phyloP scores from a whole-genome alignment of 2,888 invertebrate genomes.

The Meganola albula region DNA sequence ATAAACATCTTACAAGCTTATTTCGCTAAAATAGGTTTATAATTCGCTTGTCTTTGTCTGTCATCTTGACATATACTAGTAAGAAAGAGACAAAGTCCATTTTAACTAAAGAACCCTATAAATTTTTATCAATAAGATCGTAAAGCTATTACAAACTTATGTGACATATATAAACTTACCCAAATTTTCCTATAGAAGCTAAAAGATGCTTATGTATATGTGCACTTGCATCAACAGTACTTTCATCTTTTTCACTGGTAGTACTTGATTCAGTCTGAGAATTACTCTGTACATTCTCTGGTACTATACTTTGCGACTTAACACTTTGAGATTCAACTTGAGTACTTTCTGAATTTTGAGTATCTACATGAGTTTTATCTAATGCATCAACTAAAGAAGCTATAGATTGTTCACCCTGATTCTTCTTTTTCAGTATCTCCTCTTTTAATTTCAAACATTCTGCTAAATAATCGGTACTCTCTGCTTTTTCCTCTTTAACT shows the following conservation, averaged over 20 bases:
- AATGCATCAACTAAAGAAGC: constrained; percentile 55
- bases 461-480: constrained; percentile 48
- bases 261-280: neutral
- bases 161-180: constrained; percentile 53
- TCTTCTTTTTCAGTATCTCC: constrained; percentile 52
- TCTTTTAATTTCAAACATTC: constrained; percentile 64
- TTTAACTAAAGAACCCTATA: too few relatives aligned
- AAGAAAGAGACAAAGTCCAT: too few relatives aligned
- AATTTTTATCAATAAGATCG: constrained; percentile 18
- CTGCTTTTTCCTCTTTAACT: constrained; percentile 34
- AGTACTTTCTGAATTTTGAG: constrained; percentile 12
- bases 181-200: constrained; percentile 82
- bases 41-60: too few relatives aligned
- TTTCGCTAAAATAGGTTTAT: too few relatives aligned
- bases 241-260: neutral
- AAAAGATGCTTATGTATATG: constrained; percentile 75
- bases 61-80: too few relatives aligned
- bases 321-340: constrained; percentile 5
- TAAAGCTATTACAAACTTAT: constrained; percentile 3
- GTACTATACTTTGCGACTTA: constrained; percentile 1
- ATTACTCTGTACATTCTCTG: neutral
- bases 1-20: too few relatives aligned
- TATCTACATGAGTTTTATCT: constrained; percentile 51
- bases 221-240: constrained; percentile 27
- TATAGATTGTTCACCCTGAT: constrained; percentile 47